A percentile compares a stretch with the other conserved stretches of the same genome.
phyloP scores from a whole-genome alignment of 2,797 vertebrate genomes.

The Enteromius anoplus region DNA sequence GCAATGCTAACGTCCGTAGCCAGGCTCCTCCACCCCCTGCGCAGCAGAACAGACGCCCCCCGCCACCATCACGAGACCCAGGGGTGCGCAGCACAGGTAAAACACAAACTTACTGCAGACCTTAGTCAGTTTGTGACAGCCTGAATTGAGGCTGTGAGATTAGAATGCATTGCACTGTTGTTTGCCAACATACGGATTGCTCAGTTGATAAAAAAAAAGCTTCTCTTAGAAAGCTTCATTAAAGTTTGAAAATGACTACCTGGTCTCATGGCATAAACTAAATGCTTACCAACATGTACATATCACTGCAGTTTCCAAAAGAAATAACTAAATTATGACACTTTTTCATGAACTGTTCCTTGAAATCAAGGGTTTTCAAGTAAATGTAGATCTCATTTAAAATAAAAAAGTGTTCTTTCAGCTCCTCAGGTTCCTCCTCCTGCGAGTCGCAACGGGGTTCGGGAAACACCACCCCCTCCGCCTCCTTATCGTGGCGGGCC shows the following conservation, averaged over 20 bases:
- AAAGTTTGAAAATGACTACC: too few relatives aligned
- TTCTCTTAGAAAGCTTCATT: too few relatives aligned
- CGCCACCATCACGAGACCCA: constrained; percentile 89
- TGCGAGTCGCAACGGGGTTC: constrained; percentile 82
- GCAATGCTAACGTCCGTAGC: constrained; percentile 73
- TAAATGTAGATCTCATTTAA: not conserved
- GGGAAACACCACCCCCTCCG: constrained; percentile 85
- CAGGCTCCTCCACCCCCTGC: constrained; percentile 81
- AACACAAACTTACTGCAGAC: not conserved
- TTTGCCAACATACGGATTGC: too few relatives aligned
- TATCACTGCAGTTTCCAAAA: too few relatives aligned
- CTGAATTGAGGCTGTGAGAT: too few relatives aligned
- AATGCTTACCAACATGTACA: too few relatives aligned
- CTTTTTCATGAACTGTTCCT: not conserved
- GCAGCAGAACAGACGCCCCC: constrained; percentile 83
- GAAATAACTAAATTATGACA: not conserved
- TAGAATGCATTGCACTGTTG: too few relatives aligned
- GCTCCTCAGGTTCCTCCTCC: constrained; percentile 83
- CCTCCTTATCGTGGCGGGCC: constrained; percentile 80
- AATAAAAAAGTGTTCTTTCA: constrained; percentile 61
- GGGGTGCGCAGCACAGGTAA: constrained; percentile 89
- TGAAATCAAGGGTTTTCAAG: constrained; percentile 4
- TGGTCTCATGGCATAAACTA: too few relatives aligned
- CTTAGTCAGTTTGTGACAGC: not conserved
- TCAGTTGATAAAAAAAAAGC: too few relatives aligned